Base-by-base conservation (phyloP, 2,888 invertebrate genomes). In the Lacanobia wlatinum region DNA sequence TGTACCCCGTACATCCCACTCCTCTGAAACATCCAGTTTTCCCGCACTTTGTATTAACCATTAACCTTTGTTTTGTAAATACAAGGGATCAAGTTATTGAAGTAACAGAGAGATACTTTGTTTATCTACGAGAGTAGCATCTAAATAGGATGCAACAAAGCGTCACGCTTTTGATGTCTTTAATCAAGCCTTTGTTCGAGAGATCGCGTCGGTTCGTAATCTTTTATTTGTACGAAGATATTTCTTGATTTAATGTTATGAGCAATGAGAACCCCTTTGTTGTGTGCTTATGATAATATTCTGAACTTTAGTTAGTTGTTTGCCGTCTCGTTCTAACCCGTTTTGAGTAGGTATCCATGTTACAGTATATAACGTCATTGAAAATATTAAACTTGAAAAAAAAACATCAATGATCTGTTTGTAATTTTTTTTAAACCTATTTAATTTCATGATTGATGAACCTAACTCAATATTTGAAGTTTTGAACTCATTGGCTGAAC, bases 121-220 rank as follows among this genome's bases (percentile, higher is more conserved):
- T 77, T 78, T 78, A 79, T 76, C 70, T 73, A 66, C 61, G 69
- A 67, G 60, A 71, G 74, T 40, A 75, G 59, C 75, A 82, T 76
- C 67, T 67, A 70, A 84, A 87, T 84, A 66, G 78, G 72, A 87
- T 87, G 86, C 86, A 87, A 68, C 87, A 79, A 79, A 82, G 73
- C 79, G 72, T 78, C 65, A 77, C 60, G 67, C 72, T 76, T 87
- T 85, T 84, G 80, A 87, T 84, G 82, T 80, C 82, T 86, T 82
- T 85, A 84, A 87, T 87, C 87, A 86, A 87, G 84, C 80, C 69
- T 77, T 85, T 83, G 80, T 78, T 65, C n/a, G 21, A 58, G 48
- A 73, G 67, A 73, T 70, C 76, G 65, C 62, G 82, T 74, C 70
- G 73, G 71, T 73, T 73, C 70, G 71, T 78, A 73, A 73, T 83